phyloP scores from a whole-genome alignment of 2,888 invertebrate species.

The Oxytorus armatus region DNA sequence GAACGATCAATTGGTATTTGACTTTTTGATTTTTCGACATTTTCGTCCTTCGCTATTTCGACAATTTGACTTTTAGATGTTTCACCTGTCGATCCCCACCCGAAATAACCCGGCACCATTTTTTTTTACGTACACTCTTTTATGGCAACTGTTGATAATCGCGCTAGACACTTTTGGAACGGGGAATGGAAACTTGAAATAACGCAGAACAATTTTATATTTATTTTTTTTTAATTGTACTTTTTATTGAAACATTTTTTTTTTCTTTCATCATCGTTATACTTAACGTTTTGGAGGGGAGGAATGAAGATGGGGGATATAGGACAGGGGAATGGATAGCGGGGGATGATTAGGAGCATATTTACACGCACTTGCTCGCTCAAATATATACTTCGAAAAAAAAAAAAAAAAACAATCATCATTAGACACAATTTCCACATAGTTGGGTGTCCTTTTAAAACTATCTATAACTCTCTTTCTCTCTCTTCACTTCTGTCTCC shows the following conservation, averaged over 20 bases:
- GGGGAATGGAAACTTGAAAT: conserved; percentile 12
- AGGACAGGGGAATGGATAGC: conserved; percentile 51
- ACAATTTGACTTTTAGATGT: no score
- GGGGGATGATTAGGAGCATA: conserved; percentile 75
- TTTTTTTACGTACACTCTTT: no score
- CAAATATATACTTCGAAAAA: conserved; percentile 62
- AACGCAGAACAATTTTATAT: conserved; percentile 37
- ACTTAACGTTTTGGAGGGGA: conserved; percentile 67
- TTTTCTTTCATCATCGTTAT: conserved; percentile 74
- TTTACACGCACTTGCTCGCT: conserved; percentile 79
- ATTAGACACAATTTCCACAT: conserved; percentile 67
- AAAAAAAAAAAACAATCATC: conserved; percentile 68
- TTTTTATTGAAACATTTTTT: conserved; percentile 82
- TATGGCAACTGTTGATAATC: no score
- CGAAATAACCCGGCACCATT: no score
- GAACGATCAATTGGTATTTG: no score
- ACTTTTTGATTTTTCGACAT: no score
- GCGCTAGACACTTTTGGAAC: not conserved
- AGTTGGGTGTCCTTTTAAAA: conserved; percentile 69
- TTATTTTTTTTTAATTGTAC: conserved; percentile 77
- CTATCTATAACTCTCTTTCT: conserved; percentile 68
- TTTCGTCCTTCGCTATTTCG: no score
- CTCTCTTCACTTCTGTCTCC: conserved; percentile 19
- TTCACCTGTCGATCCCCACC: no score
- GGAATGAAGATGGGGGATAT: conserved; percentile 54